A percentile compares a stretch with the other conserved stretches of the same genome.
phyloP scores from a whole-genome alignment of 2,888 invertebrate species.

The Embidobia sp. region DNA sequence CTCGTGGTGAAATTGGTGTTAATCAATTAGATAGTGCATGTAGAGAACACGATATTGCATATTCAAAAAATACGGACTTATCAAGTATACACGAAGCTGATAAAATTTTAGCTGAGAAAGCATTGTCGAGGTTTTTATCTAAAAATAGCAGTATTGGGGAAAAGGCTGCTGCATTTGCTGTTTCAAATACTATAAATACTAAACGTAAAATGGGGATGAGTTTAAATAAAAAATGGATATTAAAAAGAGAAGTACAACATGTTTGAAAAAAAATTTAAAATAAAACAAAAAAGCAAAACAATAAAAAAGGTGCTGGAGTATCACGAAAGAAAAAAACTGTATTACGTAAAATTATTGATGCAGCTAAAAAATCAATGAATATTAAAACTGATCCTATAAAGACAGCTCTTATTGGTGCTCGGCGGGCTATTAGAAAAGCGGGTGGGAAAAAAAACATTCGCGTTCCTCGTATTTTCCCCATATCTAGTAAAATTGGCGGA shows the following conservation, averaged over 20 bases:
- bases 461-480: neutral
- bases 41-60: slow-evolving; percentile 66
- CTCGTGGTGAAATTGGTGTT: slow-evolving; percentile 67
- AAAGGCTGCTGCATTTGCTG: slow-evolving; percentile 31
- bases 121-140: slow-evolving; percentile 70
- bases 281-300: neutral
- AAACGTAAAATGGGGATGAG: slow-evolving; percentile 36
- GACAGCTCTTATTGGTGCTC: neutral
- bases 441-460: neutral
- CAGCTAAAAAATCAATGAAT: neutral
- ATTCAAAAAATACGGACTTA: slow-evolving; percentile 59
- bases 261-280: neutral
- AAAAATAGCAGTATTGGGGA: slow-evolving; percentile 65
- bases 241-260: slow-evolving; percentile 4
- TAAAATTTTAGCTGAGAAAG: slow-evolving; percentile 72
- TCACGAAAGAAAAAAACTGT: slow-evolving; percentile 4
- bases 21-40: slow-evolving; percentile 69
- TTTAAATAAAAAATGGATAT: too few species aligned
- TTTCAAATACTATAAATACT: slow-evolving; percentile 28
- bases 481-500: neutral
- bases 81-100: slow-evolving; percentile 75
- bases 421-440: neutral
- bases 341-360: slow-evolving; percentile 2
- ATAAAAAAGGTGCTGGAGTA: neutral
- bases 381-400: neutral